Evolutionary conservation across 92 coral and sea anemone genomes (phyloP).

Genomic region (Montipora capitata): DNA sequence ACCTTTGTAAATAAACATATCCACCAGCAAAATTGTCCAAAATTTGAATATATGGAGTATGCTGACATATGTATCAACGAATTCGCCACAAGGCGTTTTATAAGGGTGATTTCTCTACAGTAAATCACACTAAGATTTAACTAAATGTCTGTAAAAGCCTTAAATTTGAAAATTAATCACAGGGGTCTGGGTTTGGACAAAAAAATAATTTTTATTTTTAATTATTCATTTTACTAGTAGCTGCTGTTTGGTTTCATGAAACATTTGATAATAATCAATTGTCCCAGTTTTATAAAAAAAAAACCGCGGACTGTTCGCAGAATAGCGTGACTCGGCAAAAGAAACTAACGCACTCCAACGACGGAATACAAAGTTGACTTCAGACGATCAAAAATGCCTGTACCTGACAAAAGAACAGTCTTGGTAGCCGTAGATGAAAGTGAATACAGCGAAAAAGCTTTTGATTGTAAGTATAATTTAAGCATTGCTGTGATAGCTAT

Average conservation of each 20-base stretch:
- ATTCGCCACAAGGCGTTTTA: no score
- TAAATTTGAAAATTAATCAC: background rate
- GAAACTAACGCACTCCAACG: background rate
- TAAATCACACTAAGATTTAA: no score
- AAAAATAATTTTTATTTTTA: background rate
- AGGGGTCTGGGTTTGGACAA: background rate
- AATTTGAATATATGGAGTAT: background rate
- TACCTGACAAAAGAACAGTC: constrained; percentile 66
- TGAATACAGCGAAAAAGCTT: constrained; percentile 85
- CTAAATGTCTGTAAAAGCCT: background rate
- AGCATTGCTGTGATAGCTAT: background rate
- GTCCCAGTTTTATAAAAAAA: background rate
- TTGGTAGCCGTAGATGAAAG: constrained; percentile 92
- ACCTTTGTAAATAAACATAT: background rate
- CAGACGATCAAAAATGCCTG: constrained; percentile 10
- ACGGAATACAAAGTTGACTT: background rate
- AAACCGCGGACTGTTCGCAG: background rate
- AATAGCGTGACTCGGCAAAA: background rate
- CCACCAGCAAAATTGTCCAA: background rate
- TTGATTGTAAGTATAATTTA: constrained; percentile 86
- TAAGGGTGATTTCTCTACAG: no score
- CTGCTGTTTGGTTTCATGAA: constrained; percentile 16
- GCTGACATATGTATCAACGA: background rate
- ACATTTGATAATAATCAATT: constrained; percentile 1
- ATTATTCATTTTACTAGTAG: constrained; percentile 25